Conservation (phyloP, 2,113 vertebrate species). For the Chaetura pelagica region DNA sequence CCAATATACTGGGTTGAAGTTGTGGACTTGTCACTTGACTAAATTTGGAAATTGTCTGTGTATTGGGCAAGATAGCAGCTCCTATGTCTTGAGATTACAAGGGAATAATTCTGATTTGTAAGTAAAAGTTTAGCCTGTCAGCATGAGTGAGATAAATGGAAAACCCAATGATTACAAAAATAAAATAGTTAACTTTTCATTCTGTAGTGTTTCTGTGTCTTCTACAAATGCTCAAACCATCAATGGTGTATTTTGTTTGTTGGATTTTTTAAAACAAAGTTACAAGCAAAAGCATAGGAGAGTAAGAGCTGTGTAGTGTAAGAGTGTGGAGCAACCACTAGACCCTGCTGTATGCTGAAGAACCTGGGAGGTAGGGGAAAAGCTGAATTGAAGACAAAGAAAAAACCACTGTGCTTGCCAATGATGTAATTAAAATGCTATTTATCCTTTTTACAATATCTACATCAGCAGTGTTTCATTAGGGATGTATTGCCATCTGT, state of each 20-base stretch:
- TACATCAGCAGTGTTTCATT: slow-evolving; percentile 34
- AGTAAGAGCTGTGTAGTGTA: not conserved
- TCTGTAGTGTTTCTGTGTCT: accelerated
- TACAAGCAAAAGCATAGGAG: not conserved
- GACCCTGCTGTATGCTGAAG: not conserved
- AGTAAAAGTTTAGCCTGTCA: not conserved
- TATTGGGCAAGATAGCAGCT: not conserved
- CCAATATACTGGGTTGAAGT: not conserved
- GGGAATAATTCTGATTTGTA: not conserved
- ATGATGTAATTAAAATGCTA: slow-evolving; percentile 2
- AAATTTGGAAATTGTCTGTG: not conserved
- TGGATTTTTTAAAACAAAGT: not conserved
- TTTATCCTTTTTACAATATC: slow-evolving; percentile 54
- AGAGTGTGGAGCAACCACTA: not conserved
- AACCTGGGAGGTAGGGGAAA: not conserved
- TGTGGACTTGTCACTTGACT: not conserved
- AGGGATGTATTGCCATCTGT: slow-evolving; percentile 53
- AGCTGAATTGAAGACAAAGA: not conserved
- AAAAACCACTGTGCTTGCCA: not conserved
- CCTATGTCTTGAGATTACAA: not conserved
- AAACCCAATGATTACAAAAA: not conserved
- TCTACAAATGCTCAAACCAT: not conserved
- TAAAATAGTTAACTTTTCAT: not conserved
- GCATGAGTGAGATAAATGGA: not conserved
- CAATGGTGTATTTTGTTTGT: no score